Base-by-base conservation (phyloP, 2,113 vertebrate species). In the Bufo bufo region DNA sequence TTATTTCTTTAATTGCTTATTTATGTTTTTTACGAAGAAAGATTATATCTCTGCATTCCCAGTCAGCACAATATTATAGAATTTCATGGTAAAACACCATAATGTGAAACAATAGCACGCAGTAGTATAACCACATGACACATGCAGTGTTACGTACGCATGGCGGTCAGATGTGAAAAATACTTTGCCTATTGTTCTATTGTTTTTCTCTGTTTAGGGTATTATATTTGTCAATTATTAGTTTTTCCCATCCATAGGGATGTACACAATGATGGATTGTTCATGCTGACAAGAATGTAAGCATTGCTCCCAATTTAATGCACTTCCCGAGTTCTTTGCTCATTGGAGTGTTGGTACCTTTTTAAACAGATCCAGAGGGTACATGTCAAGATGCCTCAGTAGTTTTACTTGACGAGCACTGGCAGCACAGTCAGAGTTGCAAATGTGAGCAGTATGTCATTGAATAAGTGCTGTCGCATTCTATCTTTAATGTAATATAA, bases 351-450 rank as follows among this genome's bases (percentile, higher is more conserved):
- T 58, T 88, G 72, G 82, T 88, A 69, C 81, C 72, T 84, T 84
- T 87, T 84, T 88, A 84, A 88, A 84, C 81, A 69, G 58, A 84
- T 88, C 87, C 87, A 88, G 82, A 84, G 87, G 87, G 58, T 56
- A 78, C 71, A 54, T 88, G 87, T 88, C 87, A 84, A 23, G 65
- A 84, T 50, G 82, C 71, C 87, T 88, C 87, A 84, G 72, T 78
- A 63, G 59, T 58, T 84, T 49, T 6, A 47, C 81, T 66, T 88
- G 81, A 88, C 84, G 71, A 69, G 82, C 49, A n/a, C 52, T 69
- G 56, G 87, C 50, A 88, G 82, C 72, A n/a, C 23, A 78, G 87
- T 84, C 87, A 84, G 72, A 88, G 77, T 88, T 54, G 82, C 78
- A 78, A 63, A 88, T 84, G 69, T 77, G 23, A 66, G 82, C 81